Evolutionary conservation across 2,113 vertebrate genomes (phyloP).

Genomic region (Oryzias woworae): DNA sequence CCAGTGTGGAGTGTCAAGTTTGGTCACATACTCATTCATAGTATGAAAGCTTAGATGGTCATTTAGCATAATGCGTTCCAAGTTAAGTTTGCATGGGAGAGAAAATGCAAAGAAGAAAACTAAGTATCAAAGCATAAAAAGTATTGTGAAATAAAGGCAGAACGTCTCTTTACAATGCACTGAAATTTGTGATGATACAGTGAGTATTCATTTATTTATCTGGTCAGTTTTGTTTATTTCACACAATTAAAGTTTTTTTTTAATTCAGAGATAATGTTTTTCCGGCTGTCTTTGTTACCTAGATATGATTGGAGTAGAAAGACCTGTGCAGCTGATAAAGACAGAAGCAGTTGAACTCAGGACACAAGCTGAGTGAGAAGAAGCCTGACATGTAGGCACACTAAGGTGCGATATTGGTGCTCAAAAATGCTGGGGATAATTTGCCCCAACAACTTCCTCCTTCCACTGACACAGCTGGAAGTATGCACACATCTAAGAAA

Average conservation of each 20-base stretch:
- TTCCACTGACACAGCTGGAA: conserved; percentile 4
- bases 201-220: too few relatives aligned
- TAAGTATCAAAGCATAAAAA: background rate
- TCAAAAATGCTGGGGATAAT: conserved; percentile 38
- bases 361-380: conserved; percentile 30
- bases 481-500: conserved; percentile 9
- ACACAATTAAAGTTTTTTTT: too few relatives aligned
- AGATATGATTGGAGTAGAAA: background rate
- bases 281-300: background rate
- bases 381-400: conserved; percentile 33
- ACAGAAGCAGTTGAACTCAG: background rate
- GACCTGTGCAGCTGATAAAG: background rate
- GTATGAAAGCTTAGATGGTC: too few relatives aligned
- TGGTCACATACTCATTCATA: background rate
- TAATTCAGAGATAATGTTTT: background rate
- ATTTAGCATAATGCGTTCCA: background rate
- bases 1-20: background rate
- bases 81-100: background rate
- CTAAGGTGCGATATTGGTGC: conserved; percentile 17
- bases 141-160: too few relatives aligned
- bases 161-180: too few relatives aligned
- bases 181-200: too few relatives aligned
- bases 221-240: too few relatives aligned
- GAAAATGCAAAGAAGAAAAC: background rate
- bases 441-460: conserved; percentile 22